phyloP scores from a whole-genome alignment of 64 coral and sea anemone genomes.

The Porites lutea region DNA sequence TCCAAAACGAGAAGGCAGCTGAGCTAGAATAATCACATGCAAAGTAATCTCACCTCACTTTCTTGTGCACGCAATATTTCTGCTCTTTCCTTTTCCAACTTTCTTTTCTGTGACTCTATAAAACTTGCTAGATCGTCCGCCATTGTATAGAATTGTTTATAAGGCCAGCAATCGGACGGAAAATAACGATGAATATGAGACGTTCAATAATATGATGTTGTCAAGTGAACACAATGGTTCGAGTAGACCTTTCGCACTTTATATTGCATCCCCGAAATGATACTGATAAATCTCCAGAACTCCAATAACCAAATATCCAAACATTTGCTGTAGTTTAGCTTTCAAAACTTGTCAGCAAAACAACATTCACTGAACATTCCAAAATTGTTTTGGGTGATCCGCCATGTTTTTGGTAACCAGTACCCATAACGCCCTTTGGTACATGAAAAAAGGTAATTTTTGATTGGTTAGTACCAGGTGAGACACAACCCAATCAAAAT shows the following conservation, averaged over 20 bases:
- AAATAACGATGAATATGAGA: no score
- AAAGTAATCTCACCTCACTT: constrained; percentile 15
- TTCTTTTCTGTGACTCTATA: constrained; percentile 86
- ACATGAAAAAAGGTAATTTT: not conserved
- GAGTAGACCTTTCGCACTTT: not conserved
- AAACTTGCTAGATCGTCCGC: constrained; percentile 89
- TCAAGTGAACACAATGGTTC: not conserved
- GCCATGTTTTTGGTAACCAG: constrained; percentile 48
- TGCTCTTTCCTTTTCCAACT: constrained; percentile 79
- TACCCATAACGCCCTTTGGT: constrained; percentile 29
- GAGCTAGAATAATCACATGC: no score
- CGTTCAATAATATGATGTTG: constrained; percentile 4
- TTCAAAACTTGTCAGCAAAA: not conserved
- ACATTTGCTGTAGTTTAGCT: not conserved
- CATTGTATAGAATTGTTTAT: constrained; percentile 45
- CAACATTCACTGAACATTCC: no score
- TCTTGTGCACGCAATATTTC: constrained; percentile 50
- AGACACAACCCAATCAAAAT: not conserved
- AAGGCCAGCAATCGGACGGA: not conserved
- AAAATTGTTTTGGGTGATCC: constrained; percentile 19
- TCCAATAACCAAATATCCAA: not conserved
- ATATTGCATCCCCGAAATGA: not conserved
- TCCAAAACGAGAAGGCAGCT: no score
- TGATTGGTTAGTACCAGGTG: not conserved
- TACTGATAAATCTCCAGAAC: not conserved